These are phyloP conservation scores for Terrapene triunguis DNA, from an alignment of 2,113 vertebrate species.

Conservation along the genomic window DNA sequence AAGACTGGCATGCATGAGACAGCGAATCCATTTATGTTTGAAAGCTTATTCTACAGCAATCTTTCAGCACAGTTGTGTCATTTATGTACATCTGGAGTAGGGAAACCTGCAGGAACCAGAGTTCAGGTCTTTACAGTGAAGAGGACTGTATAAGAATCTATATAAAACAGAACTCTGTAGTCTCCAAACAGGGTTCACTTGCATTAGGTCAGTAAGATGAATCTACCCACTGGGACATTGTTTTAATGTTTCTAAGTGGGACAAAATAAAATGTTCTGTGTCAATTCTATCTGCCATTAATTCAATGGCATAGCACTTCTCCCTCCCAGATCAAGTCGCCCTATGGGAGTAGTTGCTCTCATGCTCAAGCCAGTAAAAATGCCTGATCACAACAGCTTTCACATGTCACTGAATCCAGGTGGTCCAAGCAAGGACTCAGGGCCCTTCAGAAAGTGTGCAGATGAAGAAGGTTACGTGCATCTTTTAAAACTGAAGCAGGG, in stretches of 20 bases:
- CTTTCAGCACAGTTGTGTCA: neutral
- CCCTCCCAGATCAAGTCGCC: neutral
- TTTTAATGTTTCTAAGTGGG: too few relatives aligned
- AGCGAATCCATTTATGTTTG: neutral
- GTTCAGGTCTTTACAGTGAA: neutral
- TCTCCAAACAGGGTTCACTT: neutral
- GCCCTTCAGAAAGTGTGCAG: neutral
- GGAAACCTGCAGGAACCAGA: neutral
- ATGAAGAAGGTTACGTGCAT: neutral
- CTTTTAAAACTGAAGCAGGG: neutral
- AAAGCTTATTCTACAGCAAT: neutral
- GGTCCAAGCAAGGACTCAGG: neutral
- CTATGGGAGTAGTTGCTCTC: neutral
- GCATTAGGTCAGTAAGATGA: neutral
- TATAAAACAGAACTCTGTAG: neutral
- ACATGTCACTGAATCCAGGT: neutral
- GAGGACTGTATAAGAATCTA: too few relatives aligned
- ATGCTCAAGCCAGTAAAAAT: neutral
- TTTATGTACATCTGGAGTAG: neutral
- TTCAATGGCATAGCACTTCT: neutral
- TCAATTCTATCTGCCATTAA: neutral
- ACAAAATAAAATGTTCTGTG: too few relatives aligned
- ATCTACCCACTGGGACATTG: neutral
- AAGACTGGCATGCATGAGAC: neutral
- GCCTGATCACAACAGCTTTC: neutral